Conservation (phyloP, 2,113 vertebrate species). For the Puntigrus tetrazona region DNA sequence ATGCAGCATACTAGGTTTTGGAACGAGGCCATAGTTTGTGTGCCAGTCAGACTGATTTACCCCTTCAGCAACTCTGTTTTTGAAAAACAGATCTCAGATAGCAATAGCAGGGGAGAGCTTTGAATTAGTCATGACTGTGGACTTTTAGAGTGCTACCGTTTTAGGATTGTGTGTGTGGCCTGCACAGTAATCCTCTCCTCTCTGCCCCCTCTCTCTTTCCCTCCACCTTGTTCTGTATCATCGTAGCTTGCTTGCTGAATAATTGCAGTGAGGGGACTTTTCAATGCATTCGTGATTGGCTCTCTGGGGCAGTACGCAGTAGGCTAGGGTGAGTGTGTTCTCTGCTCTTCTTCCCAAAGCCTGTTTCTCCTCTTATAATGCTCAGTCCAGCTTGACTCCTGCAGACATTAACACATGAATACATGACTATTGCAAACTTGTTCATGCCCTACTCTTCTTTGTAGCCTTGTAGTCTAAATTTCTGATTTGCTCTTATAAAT, state of each 20-base stretch:
- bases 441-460: background rate
- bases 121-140: slow-evolving; percentile 62
- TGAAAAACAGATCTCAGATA: slow-evolving; percentile 54
- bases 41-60: slow-evolving; percentile 10
- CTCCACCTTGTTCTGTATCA: slow-evolving; percentile 60
- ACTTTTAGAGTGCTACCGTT: slow-evolving; percentile 57
- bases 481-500: background rate
- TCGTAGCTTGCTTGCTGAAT: slow-evolving; percentile 67
- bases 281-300: slow-evolving; percentile 79
- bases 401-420: slow-evolving; percentile 14
- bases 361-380: slow-evolving; percentile 9
- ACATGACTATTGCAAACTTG: slow-evolving; percentile 23
- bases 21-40: background rate
- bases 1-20: slow-evolving; percentile 2
- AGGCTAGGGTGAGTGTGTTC: slow-evolving; percentile 66
- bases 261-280: slow-evolving; percentile 78
- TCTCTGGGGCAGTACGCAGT: slow-evolving; percentile 62
- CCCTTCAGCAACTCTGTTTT: slow-evolving; percentile 47
- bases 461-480: background rate
- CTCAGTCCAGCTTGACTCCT: slow-evolving; percentile 21
- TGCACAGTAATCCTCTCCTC: slow-evolving; percentile 38
- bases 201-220: slow-evolving; percentile 34
- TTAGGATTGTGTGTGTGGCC: slow-evolving; percentile 42
- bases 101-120: slow-evolving; percentile 39
- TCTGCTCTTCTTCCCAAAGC: background rate